Percentiles rank a stretch among this genome's conserved stretches.
These are phyloP conservation scores for Tragulus kanchil DNA, from an alignment of 2,113 vertebrate genomes.

Conservation along the genomic window DNA sequence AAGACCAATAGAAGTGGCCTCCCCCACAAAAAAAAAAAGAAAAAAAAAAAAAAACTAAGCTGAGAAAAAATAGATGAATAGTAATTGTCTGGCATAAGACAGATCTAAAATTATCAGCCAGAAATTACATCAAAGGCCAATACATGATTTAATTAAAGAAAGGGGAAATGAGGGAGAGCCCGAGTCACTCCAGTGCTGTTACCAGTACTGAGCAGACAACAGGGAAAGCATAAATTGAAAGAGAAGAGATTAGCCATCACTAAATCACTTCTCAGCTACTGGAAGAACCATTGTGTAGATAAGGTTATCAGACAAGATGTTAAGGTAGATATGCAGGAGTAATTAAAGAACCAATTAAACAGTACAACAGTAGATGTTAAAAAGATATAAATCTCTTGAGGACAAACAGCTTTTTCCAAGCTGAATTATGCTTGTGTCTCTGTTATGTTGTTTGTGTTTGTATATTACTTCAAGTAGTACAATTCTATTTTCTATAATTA, in stretches of 20 bases:
- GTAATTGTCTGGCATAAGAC: neutral
- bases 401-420: slow-evolving; percentile 38
- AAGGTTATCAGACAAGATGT: slow-evolving; percentile 73
- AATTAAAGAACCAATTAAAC: slow-evolving; percentile 80
- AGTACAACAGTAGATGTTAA: slow-evolving; percentile 73
- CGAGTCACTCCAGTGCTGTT: slow-evolving; percentile 25
- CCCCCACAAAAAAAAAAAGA: too few species aligned
- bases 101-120: slow-evolving; percentile 53
- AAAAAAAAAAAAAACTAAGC: slow-evolving; percentile 2
- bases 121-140: slow-evolving; percentile 60
- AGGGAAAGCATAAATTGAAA: slow-evolving; percentile 59
- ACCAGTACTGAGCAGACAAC: slow-evolving; percentile 30
- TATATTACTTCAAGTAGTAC: neutral
- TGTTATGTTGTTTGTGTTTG: neutral
- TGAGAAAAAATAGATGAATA: slow-evolving; percentile 30
- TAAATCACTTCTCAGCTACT: slow-evolving; percentile 65
- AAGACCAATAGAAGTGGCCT: too few species aligned
- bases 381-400: slow-evolving; percentile 68
- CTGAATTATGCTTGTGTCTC: neutral
- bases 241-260: slow-evolving; percentile 15
- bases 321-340: slow-evolving; percentile 64
- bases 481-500: neutral
- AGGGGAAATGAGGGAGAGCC: slow-evolving; percentile 52
- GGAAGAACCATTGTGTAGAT: slow-evolving; percentile 65
- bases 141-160: slow-evolving; percentile 71